Conservation (phyloP, 2,797 vertebrate species). For the Epinephelus malabaricus region DNA sequence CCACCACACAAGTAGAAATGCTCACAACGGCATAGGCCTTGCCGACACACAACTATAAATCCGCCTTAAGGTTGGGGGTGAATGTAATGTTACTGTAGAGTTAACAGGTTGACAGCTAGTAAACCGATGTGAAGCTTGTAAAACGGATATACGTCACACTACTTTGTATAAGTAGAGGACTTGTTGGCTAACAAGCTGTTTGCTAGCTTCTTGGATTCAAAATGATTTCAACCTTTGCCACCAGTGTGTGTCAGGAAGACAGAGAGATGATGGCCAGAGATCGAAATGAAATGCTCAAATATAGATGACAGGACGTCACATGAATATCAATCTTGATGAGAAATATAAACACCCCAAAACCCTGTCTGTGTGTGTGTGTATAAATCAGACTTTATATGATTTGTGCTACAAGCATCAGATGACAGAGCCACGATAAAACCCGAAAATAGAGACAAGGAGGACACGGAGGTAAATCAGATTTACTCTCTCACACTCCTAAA, state of each 20-base stretch:
- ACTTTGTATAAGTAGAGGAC: background rate
- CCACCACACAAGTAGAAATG: too few species aligned
- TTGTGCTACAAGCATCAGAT: slow-evolving; percentile 85
- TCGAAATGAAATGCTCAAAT: background rate
- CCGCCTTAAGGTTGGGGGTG: too few species aligned
- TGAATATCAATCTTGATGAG: background rate
- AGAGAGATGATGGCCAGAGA: background rate
- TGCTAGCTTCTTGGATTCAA: background rate
- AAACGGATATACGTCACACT: too few species aligned
- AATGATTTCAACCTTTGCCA: slow-evolving; percentile 10
- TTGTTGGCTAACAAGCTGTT: background rate
- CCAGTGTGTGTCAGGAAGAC: background rate
- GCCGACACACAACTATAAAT: too few species aligned
- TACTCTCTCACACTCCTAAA: slow-evolving; percentile 35
- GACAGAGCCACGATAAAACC: slow-evolving; percentile 84
- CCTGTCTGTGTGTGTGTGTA: background rate
- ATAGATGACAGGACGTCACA: background rate
- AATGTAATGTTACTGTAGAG: too few species aligned
- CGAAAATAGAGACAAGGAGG: slow-evolving; percentile 34
- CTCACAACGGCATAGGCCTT: too few species aligned
- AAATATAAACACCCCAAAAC: background rate
- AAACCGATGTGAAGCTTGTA: too few species aligned
- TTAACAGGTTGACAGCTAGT: too few species aligned
- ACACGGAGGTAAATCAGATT: slow-evolving; percentile 32
- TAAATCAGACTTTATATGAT: slow-evolving; percentile 86